A percentile compares a stretch with the other conserved stretches of the same genome.
Conservation (phyloP, 2,113 vertebrate genomes). For the Circaetus gallicus region DNA sequence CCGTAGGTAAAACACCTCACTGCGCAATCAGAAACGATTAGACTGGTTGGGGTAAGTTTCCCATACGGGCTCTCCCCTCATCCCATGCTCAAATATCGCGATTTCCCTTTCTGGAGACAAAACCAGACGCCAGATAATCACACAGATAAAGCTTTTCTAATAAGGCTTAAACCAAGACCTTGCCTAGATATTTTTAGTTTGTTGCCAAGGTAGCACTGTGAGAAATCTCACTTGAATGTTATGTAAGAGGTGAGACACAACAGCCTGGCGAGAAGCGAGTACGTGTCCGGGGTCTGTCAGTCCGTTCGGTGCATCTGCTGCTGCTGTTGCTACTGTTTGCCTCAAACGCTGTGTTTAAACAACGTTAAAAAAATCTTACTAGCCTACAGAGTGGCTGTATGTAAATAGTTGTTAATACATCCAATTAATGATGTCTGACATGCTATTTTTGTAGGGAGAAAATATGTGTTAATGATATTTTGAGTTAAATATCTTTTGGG, state of each 20-base stretch:
- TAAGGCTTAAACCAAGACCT: conserved; percentile 79
- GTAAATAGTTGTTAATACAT: conserved; percentile 95
- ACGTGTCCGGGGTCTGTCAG: conserved; percentile 62
- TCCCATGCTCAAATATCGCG: conserved; percentile 29
- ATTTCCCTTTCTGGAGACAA: conserved; percentile 72
- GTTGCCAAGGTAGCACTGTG: conserved; percentile 84
- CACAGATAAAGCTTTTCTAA: conserved; percentile 75
- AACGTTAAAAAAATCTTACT: conserved; percentile 76
- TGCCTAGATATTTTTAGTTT: conserved; percentile 84
- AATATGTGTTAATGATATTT: conserved; percentile 82
- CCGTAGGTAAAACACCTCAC: not conserved
- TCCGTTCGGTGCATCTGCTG: conserved; percentile 83
- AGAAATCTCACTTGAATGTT: conserved; percentile 83
- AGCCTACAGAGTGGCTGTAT: conserved; percentile 81
- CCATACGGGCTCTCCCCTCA: conserved; percentile 11
- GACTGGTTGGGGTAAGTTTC: conserved; percentile 16
- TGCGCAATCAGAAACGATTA: not conserved
- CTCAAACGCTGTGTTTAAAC: conserved; percentile 87
- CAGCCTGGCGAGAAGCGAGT: conserved; percentile 68
- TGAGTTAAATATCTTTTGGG: conserved; percentile 80
- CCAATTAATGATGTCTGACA: conserved; percentile 84
- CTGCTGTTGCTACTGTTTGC: conserved; percentile 84
- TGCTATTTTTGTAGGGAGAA: conserved; percentile 93
- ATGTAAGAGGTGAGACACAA: conserved; percentile 81
- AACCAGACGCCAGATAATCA: conserved; percentile 77